Evolutionary conservation across 2,113 vertebrate genomes (phyloP), one percentile per base, ranked within the genome.

Genomic region (Picathartes gymnocephalus): DNA sequence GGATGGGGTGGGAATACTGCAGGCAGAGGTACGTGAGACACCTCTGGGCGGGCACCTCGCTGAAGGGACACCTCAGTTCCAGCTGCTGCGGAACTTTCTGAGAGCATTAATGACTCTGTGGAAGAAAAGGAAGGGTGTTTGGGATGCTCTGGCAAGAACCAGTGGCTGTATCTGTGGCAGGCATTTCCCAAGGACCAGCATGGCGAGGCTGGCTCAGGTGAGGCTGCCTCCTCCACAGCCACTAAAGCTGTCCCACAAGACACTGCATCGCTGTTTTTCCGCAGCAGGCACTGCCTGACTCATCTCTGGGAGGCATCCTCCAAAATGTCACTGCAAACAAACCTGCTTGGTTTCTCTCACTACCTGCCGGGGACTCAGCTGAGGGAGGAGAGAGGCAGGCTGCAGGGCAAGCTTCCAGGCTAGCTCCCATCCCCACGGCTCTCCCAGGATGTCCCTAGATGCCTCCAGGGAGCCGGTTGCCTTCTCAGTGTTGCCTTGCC

Each of bases 201-300:
- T 48, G 58, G 30, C 7, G 40, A 73, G 84, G 81, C 73, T 84
- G 84, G 73, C 73, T 89, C 84, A 94, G 92, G 94, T 96, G 94
- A 95, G 86, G 20, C 60, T 93, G 33, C 88, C 91, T 84, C 94
- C 92, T 81, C 94, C 88, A 88, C 91, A 92, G 88, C 69, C 76
- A 51, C 88, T 66, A 23, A 88, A 90, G 74, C 80, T 92, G 83
- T 88, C 94, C 95, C 88, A 86, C 82, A 92, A 90, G 91, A 86
- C 86, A 51, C 80, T 83, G 72, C 94, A 84, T 94, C 92, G 35
- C 56, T 86, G 80, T 95, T 95, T 92, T 94, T 80, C 86, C 25
- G 80, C 92, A 95, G 85, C 92, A 96, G 85, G 66, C 87, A 53
- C 44, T 61, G 95, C 82, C 83, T 96, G 96, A 97, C 76, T 97